Evolutionary conservation across 2,797 vertebrate genomes (phyloP).

Genomic region (Neomorphus geoffroyi): DNA sequence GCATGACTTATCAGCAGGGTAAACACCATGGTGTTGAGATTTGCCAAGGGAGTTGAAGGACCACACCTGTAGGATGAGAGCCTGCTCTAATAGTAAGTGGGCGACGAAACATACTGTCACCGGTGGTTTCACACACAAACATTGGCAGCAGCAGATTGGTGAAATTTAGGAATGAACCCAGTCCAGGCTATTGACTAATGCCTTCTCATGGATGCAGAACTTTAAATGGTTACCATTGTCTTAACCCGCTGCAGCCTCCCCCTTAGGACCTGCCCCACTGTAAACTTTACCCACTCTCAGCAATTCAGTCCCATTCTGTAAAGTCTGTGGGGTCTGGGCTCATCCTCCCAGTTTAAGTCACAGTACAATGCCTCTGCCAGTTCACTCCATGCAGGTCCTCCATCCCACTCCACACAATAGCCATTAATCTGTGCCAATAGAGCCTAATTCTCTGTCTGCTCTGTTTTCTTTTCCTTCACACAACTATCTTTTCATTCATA

Average conservation of each 20-base stretch:
- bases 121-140: not conserved
- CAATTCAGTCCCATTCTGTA: not conserved
- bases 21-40: not conserved
- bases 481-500: not conserved
- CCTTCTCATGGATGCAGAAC: not conserved
- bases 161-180: not conserved
- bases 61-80: not conserved
- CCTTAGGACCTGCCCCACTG: not conserved
- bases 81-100: not conserved
- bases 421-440: not conserved
- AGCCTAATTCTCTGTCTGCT: not conserved
- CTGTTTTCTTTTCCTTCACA: not conserved
- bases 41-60: not conserved
- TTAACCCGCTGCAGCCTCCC: not conserved
- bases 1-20: constrained; percentile 9
- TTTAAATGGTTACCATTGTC: not conserved
- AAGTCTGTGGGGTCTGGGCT: not conserved
- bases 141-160: not conserved
- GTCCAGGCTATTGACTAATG: not conserved
- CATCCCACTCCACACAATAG: not conserved
- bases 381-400: not conserved
- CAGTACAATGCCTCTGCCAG: not conserved
- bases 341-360: not conserved
- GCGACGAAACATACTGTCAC: not conserved
- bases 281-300: not conserved